A percentile compares a stretch with the other conserved stretches of the same genome.
phyloP scores from a whole-genome alignment of 2,113 vertebrate genomes.

The Lagenorhynchus albirostris region DNA sequence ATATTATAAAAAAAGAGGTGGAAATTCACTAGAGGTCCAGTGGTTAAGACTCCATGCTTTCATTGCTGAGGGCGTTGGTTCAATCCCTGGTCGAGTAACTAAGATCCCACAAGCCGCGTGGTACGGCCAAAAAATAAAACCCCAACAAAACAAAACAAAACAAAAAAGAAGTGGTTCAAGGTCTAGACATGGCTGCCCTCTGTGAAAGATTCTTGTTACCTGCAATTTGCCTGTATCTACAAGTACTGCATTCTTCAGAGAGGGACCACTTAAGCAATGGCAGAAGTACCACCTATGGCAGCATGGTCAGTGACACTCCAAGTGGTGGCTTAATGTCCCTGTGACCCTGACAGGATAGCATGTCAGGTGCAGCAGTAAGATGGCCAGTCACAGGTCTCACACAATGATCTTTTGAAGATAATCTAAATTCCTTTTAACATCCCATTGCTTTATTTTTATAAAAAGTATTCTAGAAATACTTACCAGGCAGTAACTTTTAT shows the following conservation, averaged over 20 bases:
- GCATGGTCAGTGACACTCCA: slow-evolving; percentile 67
- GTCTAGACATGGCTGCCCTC: slow-evolving; percentile 79
- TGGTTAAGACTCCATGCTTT: too few species aligned
- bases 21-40: too few species aligned
- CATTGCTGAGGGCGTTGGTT: too few species aligned
- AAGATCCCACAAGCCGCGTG: too few species aligned
- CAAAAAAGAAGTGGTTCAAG: slow-evolving; percentile 71
- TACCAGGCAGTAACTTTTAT: neutral
- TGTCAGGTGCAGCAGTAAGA: slow-evolving; percentile 11
- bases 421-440: neutral
- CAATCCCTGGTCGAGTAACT: too few species aligned
- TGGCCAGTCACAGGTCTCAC: neutral
- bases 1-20: slow-evolving; percentile 86
- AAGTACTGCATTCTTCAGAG: slow-evolving; percentile 80
- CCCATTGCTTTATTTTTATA: neutral
- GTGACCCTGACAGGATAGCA: neutral
- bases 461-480: neutral
- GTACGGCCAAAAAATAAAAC: too few species aligned
- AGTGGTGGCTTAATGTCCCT: neutral
- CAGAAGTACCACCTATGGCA: slow-evolving; percentile 85
- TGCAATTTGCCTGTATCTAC: slow-evolving; percentile 84
- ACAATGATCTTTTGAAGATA: neutral
- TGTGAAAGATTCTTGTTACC: slow-evolving; percentile 79
- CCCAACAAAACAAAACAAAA: too few species aligned
- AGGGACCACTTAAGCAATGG: slow-evolving; percentile 51